Percentiles rank a stretch among this genome's conserved stretches.
phyloP scores from a whole-genome alignment of 2,888 invertebrate species.

The Troides aeacus region DNA sequence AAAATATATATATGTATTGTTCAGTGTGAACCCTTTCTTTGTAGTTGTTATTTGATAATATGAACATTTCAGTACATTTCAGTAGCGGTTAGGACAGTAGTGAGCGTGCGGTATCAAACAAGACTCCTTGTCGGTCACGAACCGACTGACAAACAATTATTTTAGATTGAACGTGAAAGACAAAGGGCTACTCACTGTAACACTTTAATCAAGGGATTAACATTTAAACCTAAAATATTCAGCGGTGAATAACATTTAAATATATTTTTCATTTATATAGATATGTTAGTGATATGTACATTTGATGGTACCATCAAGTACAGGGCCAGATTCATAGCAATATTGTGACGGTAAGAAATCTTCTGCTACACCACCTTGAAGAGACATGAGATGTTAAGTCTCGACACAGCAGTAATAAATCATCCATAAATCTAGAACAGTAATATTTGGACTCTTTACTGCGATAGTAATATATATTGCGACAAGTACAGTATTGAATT shows the following conservation, averaged over 20 bases:
- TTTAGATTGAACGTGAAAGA: conserved; percentile 17
- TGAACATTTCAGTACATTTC: background rate
- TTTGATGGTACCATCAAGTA: no score
- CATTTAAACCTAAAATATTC: background rate
- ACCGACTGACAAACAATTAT: conserved; percentile 23
- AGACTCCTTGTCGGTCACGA: conserved; percentile 26
- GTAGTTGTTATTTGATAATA: conserved; percentile 14
- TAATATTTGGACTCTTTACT: no score
- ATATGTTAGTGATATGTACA: no score
- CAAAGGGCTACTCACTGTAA: conserved; percentile 1
- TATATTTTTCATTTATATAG: background rate
- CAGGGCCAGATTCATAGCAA: no score
- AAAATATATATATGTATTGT: background rate
- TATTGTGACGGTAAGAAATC: no score
- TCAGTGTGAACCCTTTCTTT: background rate
- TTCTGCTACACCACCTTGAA: no score
- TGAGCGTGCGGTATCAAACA: conserved; percentile 19
- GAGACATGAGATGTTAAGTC: no score
- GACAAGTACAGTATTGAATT: no score
- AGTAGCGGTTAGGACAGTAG: conserved; percentile 15
- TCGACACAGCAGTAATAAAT: no score
- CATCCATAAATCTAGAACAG: no score
- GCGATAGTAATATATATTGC: no score
- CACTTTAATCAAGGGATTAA: background rate
- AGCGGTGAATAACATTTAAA: background rate